Evolutionary conservation across 2,113 vertebrate genomes (phyloP).

Genomic region (Dromas ardeola): DNA sequence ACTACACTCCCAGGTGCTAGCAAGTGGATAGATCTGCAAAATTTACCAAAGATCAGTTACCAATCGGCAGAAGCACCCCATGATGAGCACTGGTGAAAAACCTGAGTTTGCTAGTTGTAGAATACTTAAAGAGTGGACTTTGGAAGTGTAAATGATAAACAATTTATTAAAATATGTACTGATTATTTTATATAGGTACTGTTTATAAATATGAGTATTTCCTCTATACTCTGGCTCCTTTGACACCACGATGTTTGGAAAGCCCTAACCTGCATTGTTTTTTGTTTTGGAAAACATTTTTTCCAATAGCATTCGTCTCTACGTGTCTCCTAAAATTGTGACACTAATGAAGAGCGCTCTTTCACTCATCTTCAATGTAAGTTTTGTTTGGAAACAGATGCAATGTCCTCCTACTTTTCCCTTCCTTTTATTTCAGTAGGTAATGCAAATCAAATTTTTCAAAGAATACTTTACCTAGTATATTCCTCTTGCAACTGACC

Average conservation of each 20-base stretch:
- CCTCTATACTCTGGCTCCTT: background rate
- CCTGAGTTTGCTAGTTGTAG: background rate
- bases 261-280: background rate
- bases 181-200: background rate
- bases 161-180: background rate
- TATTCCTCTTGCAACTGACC: conserved; percentile 96
- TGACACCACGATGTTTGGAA: background rate
- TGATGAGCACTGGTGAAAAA: background rate
- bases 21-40: background rate
- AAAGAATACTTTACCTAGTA: conserved; percentile 80
- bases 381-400: background rate
- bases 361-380: background rate
- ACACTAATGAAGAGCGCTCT: background rate
- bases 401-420: background rate
- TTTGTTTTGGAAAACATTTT: background rate
- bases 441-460: background rate
- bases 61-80: background rate
- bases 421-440: background rate
- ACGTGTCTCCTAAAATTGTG: background rate
- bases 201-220: background rate
- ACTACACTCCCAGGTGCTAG: background rate
- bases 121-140: background rate
- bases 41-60: background rate
- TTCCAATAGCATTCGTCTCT: background rate
- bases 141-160: background rate